These are phyloP conservation scores for Cinclus mexicanus DNA, from an alignment of 2,113 vertebrate genomes.

Conservation along the genomic window DNA sequence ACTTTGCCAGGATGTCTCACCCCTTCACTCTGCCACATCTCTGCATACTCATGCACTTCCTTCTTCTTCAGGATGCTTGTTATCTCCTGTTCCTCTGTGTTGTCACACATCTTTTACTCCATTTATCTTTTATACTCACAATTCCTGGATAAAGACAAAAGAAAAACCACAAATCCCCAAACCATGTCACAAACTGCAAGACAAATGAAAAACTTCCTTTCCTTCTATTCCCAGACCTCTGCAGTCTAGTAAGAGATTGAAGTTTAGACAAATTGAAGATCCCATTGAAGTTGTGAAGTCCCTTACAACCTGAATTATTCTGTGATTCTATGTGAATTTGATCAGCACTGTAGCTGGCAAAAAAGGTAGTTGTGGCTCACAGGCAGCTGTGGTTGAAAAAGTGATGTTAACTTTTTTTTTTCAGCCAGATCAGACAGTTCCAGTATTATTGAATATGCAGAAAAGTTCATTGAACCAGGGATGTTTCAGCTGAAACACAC, in stretches of 20 bases:
- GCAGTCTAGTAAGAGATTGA: background rate
- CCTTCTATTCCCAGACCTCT: background rate
- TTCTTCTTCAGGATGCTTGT: background rate
- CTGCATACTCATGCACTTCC: background rate
- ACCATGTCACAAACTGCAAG: background rate
- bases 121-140: background rate
- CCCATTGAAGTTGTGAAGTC: background rate
- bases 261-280: slow-evolving; percentile 27
- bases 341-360: background rate
- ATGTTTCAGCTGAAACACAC: background rate
- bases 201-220: slow-evolving; percentile 14
- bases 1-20: background rate
- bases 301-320: slow-evolving; percentile 4
- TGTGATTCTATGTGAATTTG: background rate
- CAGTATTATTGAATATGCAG: background rate
- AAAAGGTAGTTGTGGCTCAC: background rate
- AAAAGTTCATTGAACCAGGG: background rate
- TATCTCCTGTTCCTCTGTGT: background rate
- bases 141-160: background rate
- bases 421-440: background rate
- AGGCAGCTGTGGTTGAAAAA: background rate
- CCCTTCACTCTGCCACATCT: background rate
- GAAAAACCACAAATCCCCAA: background rate
- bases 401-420: background rate
- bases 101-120: background rate